Evolutionary conservation across 2,113 vertebrate genomes (phyloP).

Genomic region (Pelusios castaneus): DNA sequence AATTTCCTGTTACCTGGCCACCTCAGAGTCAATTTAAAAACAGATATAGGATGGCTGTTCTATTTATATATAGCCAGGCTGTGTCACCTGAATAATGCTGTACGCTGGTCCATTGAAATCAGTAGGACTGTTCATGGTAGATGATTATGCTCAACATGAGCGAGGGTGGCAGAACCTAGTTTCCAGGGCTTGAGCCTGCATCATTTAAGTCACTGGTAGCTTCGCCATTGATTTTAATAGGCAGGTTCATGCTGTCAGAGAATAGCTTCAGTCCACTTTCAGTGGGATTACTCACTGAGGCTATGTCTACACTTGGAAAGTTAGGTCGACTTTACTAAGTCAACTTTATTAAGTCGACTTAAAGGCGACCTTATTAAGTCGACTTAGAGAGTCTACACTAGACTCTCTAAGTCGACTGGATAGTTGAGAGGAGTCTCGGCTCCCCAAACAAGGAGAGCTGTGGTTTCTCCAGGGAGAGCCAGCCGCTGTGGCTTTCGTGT

Average conservation of each 20-base stretch:
- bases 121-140: not conserved
- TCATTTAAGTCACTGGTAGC: not conserved
- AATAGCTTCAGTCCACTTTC: not conserved
- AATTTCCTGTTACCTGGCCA: not conserved
- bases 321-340: too few species aligned
- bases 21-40: not conserved
- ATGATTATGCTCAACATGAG: not conserved
- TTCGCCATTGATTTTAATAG: not conserved
- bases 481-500: too few species aligned
- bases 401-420: too few species aligned
- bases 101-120: not conserved
- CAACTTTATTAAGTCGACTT: too few species aligned
- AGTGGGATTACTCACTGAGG: not conserved
- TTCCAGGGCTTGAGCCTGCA: not conserved
- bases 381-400: too few species aligned
- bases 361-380: too few species aligned
- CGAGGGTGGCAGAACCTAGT: not conserved
- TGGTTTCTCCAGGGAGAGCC: too few species aligned
- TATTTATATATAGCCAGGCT: not conserved
- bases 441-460: too few species aligned
- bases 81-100: not conserved
- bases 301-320: too few species aligned
- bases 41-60: not conserved
- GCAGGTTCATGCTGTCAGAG: not conserved
- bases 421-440: too few species aligned